phyloP scores from a whole-genome alignment of 2,113 vertebrate species.

The Romanogobio albipinnatus region DNA sequence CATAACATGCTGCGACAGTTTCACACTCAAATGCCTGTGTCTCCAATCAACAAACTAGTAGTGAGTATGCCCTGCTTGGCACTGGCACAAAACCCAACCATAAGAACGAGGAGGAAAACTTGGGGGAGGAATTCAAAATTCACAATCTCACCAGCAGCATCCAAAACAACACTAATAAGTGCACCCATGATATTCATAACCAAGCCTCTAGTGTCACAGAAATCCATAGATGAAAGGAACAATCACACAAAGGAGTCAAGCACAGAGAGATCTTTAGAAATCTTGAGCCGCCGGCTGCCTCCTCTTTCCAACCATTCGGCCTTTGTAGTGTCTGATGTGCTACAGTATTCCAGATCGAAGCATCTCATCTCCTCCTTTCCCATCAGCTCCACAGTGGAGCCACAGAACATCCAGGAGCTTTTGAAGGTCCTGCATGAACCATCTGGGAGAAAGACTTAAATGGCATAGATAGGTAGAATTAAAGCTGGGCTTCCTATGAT shows the following conservation, averaged over 20 bases:
- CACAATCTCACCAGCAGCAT: background rate
- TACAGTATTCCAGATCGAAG: background rate
- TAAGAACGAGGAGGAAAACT: background rate
- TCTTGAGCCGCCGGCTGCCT: slow-evolving; percentile 2
- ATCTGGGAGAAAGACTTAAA: background rate
- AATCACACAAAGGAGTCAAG: background rate
- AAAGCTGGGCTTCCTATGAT: slow-evolving; percentile 47
- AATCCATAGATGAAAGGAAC: slow-evolving; percentile 43
- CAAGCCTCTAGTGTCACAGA: background rate
- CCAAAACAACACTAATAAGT: background rate
- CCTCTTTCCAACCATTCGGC: background rate
- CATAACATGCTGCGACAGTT: background rate
- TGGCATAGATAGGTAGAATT: slow-evolving; percentile 6
- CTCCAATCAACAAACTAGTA: slow-evolving; percentile 10
- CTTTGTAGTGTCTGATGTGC: slow-evolving; percentile 17
- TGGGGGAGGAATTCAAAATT: slow-evolving; percentile 6
- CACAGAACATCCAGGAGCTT: slow-evolving; percentile 10
- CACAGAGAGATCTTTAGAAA: slow-evolving; percentile 14
- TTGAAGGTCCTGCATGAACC: slow-evolving; percentile 27
- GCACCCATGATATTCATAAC: background rate
- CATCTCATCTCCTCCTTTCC: slow-evolving; percentile 7
- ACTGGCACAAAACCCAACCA: background rate
- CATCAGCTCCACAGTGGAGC: slow-evolving; percentile 12
- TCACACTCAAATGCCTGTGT: slow-evolving; percentile 3
- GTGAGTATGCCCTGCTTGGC: background rate